Percentiles rank a stretch among this genome's conserved stretches.
Evolutionary conservation across 2,797 vertebrate species (phyloP).

Genomic region (Lepidocolaptes lacrymiger): DNA sequence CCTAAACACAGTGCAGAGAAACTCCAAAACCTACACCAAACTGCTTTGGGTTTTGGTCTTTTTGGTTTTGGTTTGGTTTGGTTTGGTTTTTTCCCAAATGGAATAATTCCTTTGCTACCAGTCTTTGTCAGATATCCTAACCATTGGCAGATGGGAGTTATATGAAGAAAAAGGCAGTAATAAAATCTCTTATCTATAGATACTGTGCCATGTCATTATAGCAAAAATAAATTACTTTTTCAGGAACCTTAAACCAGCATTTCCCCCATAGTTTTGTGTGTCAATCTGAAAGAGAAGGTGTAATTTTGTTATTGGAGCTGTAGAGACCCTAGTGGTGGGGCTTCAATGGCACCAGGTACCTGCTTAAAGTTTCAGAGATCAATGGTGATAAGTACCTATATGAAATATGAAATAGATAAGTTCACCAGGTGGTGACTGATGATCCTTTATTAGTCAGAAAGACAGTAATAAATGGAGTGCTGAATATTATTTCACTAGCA

Average conservation of each 20-base stretch:
- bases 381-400: not conserved
- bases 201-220: not conserved
- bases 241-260: not conserved
- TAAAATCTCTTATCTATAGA: not conserved
- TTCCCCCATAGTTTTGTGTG: not conserved
- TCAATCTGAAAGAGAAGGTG: not conserved
- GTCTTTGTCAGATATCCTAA: not conserved
- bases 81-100: not conserved
- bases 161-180: not conserved
- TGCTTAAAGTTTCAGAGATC: not conserved
- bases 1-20: not conserved
- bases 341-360: rapidly evolving
- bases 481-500: not conserved
- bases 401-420: not conserved
- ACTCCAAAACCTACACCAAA: not conserved
- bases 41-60: not conserved
- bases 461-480: not conserved
- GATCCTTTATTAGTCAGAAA: not conserved
- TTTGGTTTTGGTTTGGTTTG: rapidly evolving
- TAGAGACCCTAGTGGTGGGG: not conserved
- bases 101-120: not conserved
- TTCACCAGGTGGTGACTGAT: not conserved
- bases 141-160: not conserved
- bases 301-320: not conserved
- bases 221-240: not conserved